Evolutionary conservation across 2,113 vertebrate species (phyloP).

Genomic region (Campylomormyrus numenius): DNA sequence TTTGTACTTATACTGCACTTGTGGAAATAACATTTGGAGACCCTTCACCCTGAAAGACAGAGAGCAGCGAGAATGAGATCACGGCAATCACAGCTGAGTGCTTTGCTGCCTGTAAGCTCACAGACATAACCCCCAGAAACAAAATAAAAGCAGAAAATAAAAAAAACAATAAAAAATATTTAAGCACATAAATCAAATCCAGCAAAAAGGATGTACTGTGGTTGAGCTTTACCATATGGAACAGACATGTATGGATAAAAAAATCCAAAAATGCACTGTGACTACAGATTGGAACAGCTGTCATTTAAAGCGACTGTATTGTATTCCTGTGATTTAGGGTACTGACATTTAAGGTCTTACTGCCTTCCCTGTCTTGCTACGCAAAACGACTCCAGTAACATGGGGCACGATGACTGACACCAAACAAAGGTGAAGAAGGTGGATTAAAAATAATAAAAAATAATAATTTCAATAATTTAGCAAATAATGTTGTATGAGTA

Average conservation of each 20-base stretch:
- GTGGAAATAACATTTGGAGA: conserved; percentile 71
- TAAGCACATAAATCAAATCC: conserved; percentile 49
- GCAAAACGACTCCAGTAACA: background rate
- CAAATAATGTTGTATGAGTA: background rate
- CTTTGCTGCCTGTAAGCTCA: conserved; percentile 55
- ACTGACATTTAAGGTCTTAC: background rate
- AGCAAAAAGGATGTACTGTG: conserved; percentile 48
- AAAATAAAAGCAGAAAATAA: conserved; percentile 58
- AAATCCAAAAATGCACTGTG: background rate
- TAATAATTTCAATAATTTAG: background rate
- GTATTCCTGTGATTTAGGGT: background rate
- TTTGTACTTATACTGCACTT: conserved; percentile 74
- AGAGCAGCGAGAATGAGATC: conserved; percentile 46
- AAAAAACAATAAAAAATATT: conserved; percentile 40
- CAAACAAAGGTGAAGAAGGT: background rate
- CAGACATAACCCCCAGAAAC: conserved; percentile 52
- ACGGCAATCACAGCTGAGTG: conserved; percentile 44
- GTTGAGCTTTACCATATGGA: conserved; percentile 52
- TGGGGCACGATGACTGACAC: background rate
- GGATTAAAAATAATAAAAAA: background rate
- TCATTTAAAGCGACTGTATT: conserved; percentile 50
- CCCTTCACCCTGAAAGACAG: conserved; percentile 65
- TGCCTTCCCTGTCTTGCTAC: background rate
- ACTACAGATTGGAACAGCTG: conserved; percentile 13
- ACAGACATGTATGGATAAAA: conserved; percentile 46